These are phyloP conservation scores for Cheilosia scutellata DNA, from an alignment of 2,888 invertebrate genomes.

Conservation along the genomic window DNA sequence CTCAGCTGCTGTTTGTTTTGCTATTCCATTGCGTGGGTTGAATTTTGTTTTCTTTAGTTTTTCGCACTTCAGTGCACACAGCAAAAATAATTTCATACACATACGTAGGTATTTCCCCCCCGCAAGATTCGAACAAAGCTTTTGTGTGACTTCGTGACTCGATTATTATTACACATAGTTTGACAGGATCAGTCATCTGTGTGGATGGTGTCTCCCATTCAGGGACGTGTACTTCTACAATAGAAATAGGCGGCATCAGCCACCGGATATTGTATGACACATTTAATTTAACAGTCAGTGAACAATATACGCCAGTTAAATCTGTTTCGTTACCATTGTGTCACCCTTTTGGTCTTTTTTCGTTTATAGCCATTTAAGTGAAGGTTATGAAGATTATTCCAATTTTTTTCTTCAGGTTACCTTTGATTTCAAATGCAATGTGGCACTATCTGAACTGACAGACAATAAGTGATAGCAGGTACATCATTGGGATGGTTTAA, in stretches of 20 bases:
- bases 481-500: no score
- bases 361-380: not conserved
- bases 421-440: no score
- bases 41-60: not conserved
- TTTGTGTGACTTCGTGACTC: constrained; percentile 1
- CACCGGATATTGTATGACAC: not conserved
- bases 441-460: no score
- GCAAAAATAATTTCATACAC: not conserved
- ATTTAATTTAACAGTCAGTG: constrained; percentile 11
- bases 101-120: no score
- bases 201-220: not conserved
- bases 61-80: not conserved
- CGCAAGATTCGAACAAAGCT: not conserved
- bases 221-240: not conserved
- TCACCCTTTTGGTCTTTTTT: not conserved
- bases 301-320: not conserved
- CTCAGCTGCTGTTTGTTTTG: not conserved
- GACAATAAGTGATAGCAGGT: no score
- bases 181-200: not conserved
- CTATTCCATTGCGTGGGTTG: not conserved
- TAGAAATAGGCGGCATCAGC: not conserved
- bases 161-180: not conserved
- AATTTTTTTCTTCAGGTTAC: not conserved
- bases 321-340: not conserved
- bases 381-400: not conserved